phyloP scores from a whole-genome alignment of 2,113 vertebrate species.

The Dromiciops gliroides region DNA sequence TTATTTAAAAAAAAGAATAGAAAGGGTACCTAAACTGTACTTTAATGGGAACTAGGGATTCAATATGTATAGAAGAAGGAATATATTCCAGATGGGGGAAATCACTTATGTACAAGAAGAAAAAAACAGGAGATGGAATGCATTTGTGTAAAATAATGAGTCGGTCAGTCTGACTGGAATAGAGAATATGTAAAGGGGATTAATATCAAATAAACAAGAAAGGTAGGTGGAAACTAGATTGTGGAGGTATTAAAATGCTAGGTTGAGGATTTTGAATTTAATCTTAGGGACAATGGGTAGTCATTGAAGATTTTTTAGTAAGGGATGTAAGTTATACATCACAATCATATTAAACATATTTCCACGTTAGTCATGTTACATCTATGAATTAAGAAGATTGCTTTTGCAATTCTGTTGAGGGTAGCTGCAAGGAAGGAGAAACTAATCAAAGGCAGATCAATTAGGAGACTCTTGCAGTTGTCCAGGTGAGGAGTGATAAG shows the following conservation, averaged over 20 bases:
- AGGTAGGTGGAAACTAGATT: not conserved
- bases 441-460: not conserved
- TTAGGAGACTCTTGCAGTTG: not conserved
- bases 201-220: not conserved
- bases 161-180: not conserved
- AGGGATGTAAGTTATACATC: not conserved
- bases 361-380: no score
- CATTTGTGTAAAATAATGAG: not conserved
- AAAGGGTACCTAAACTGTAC: not conserved
- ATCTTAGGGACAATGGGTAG: not conserved
- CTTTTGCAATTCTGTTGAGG: not conserved
- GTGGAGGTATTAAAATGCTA: not conserved
- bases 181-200: not conserved
- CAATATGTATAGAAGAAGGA: not conserved
- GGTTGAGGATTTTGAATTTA: not conserved
- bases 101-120: not conserved
- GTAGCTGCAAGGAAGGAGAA: not conserved
- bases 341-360: no score
- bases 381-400: not conserved
- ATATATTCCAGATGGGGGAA: not conserved
- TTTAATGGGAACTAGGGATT: not conserved
- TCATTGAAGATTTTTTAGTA: not conserved
- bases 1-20: no score
- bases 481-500: not conserved
- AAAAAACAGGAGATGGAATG: not conserved